A percentile compares a stretch with the other conserved stretches of the same genome.
These are phyloP conservation scores for Callosobruchus maculatus DNA, from an alignment of 2,888 invertebrate genomes.

Conservation along the genomic window DNA sequence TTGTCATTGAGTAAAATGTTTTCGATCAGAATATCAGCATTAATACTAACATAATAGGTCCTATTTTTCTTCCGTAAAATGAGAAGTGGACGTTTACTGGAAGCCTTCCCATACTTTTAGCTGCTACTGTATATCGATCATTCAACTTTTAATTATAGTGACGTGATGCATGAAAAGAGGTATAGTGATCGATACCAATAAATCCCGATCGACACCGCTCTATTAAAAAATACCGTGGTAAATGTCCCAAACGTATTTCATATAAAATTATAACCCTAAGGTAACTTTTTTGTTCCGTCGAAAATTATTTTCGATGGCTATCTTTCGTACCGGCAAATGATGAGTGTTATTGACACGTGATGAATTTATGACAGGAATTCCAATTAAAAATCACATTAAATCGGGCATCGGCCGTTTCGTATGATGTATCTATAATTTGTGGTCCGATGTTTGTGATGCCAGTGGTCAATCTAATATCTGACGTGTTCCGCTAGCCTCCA, in stretches of 20 bases:
- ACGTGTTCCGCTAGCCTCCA: not conserved
- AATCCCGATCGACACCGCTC: not conserved
- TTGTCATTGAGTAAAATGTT: no score
- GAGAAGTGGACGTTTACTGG: no score
- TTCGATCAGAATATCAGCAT: no score
- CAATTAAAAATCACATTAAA: conserved; percentile 24
- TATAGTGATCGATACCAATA: not conserved
- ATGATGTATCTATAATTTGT: conserved; percentile 27
- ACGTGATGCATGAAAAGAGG: not conserved
- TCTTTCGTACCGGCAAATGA: not conserved
- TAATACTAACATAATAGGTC: no score
- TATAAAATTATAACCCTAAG: not conserved
- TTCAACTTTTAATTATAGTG: not conserved
- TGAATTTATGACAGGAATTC: conserved; percentile 23
- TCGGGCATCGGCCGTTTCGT: not conserved
- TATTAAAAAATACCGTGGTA: not conserved
- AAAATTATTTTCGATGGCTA: not conserved
- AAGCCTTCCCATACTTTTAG: no score
- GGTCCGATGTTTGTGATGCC: conserved; percentile 31
- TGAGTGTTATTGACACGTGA: conserved; percentile 15
- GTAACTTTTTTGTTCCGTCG: not conserved
- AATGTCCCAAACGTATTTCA: not conserved
- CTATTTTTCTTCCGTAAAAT: no score
- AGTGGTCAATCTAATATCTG: conserved; percentile 32
- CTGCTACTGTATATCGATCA: not conserved